Evolutionary conservation across 2,888 invertebrate genomes (phyloP).

Genomic region (Ctenicera cuprea): DNA sequence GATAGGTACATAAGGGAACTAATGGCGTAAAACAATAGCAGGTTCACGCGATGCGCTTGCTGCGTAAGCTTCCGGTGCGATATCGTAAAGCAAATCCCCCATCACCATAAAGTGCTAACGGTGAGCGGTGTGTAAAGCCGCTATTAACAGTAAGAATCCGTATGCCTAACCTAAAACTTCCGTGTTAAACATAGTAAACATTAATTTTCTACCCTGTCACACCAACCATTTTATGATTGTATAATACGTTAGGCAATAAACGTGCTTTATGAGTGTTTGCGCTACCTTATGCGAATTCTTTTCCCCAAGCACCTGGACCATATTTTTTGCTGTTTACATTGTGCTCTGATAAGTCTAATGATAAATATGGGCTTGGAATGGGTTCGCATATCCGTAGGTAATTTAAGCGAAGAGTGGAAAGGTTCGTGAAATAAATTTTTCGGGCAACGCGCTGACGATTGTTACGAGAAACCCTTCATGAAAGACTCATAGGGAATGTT

Average conservation of each 20-base stretch:
- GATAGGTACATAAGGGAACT: constrained; percentile 25
- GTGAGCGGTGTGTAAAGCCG: constrained; percentile 25
- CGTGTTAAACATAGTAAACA: constrained; percentile 8
- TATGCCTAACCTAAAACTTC: constrained; percentile 11
- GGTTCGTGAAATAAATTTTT: constrained; percentile 5
- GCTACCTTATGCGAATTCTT: neutral
- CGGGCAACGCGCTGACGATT: neutral
- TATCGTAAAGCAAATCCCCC: constrained; percentile 32
- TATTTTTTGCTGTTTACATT: constrained; percentile 28
- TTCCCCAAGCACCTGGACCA: constrained; percentile 13
- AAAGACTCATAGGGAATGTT: neutral
- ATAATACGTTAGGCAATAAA: constrained; percentile 23
- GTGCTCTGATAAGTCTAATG: constrained; percentile 26
- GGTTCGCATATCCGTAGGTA: constrained; percentile 26
- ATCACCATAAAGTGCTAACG: constrained; percentile 27
- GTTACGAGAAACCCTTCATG: neutral
- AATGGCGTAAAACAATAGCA: constrained; percentile 27
- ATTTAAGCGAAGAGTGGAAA: constrained; percentile 14
- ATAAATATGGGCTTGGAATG: constrained; percentile 25
- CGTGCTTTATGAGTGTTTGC: constrained; percentile 11
- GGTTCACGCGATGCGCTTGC: constrained; percentile 16
- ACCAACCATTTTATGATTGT: constrained; percentile 13
- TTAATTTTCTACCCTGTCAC: constrained; percentile 32
- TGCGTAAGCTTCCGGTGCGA: constrained; percentile 29
- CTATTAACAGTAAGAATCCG: constrained; percentile 26